phyloP scores from a whole-genome alignment of 2,113 vertebrate species.

The Pseudolaguvia tuberculata region DNA sequence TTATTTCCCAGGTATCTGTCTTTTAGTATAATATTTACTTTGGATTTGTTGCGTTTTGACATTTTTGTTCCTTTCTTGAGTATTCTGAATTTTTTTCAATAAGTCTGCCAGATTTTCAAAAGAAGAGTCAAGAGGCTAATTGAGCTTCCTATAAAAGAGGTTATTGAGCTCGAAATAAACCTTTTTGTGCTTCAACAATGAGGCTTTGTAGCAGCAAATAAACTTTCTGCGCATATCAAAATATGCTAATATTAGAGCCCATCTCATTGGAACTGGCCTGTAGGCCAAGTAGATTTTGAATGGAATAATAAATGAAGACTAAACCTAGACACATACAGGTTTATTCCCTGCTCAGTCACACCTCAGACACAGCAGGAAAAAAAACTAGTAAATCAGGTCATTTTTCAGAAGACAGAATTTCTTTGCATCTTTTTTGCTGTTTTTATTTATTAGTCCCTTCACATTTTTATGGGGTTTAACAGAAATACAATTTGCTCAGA shows the following conservation, averaged over 20 bases:
- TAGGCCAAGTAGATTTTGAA: conserved; percentile 45
- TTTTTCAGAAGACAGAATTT: conserved; percentile 37
- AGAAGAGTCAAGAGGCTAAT: conserved; percentile 2
- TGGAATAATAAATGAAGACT: conserved; percentile 50
- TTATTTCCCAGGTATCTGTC: not conserved
- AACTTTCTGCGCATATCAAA: conserved; percentile 28
- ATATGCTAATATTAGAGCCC: conserved; percentile 45
- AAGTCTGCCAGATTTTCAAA: conserved; percentile 8
- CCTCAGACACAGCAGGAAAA: conserved; percentile 44
- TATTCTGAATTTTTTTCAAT: conserved; percentile 19
- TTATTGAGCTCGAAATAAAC: conserved; percentile 54
- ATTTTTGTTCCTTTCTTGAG: conserved; percentile 5
- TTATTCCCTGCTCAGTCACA: conserved; percentile 40
- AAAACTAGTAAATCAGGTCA: conserved; percentile 53
- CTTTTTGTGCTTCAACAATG: conserved; percentile 42
- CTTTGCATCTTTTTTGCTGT: not conserved
- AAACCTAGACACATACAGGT: conserved; percentile 49
- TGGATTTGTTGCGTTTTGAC: not conserved
- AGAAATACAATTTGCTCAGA: conserved; percentile 3
- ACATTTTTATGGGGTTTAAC: not conserved
- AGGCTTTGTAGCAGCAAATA: conserved; percentile 39
- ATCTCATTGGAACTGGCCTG: conserved; percentile 45
- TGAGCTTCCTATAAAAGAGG: conserved; percentile 2
- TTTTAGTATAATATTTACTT: conserved; percentile 6
- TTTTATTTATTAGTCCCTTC: not conserved